Evolutionary conservation across 2,797 vertebrate species (phyloP).

Genomic region (Channallabes apus): DNA sequence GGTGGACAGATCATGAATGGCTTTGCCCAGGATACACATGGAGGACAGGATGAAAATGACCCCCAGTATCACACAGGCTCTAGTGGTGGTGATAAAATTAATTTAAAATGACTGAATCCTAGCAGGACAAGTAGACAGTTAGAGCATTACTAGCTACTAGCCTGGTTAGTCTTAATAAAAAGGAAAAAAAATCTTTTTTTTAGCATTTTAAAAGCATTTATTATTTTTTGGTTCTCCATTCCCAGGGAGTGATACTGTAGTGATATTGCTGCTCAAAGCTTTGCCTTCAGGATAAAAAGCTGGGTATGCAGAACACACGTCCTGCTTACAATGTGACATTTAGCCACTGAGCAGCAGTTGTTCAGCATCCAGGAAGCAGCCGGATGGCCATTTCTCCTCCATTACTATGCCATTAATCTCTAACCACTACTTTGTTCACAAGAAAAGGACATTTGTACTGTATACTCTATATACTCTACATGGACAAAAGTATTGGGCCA

Average conservation of each 20-base stretch:
- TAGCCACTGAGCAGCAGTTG: background rate
- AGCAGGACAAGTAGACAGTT: background rate
- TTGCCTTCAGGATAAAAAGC: background rate
- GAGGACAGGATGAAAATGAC: slow-evolving; percentile 91
- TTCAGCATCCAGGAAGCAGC: background rate
- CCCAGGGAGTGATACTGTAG: background rate
- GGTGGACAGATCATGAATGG: slow-evolving; percentile 89
- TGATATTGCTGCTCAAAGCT: background rate
- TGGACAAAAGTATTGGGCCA: too few species aligned
- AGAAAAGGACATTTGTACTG: background rate
- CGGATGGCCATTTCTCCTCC: background rate
- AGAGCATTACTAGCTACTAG: background rate
- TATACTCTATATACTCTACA: background rate
- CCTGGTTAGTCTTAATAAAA: background rate
- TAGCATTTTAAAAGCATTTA: background rate
- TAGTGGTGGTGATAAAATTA: slow-evolving; percentile 65
- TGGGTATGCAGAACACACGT: background rate
- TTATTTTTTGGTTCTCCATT: background rate
- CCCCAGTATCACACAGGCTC: slow-evolving; percentile 92
- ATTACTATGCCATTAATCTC: background rate
- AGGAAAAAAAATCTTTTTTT: background rate
- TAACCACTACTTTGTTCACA: background rate
- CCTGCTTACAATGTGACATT: background rate
- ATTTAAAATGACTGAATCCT: slow-evolving; percentile 7
- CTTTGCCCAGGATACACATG: slow-evolving; percentile 94